Base-by-base conservation (phyloP, 2,888 invertebrate genomes). In the Serripes groenlandicus region DNA sequence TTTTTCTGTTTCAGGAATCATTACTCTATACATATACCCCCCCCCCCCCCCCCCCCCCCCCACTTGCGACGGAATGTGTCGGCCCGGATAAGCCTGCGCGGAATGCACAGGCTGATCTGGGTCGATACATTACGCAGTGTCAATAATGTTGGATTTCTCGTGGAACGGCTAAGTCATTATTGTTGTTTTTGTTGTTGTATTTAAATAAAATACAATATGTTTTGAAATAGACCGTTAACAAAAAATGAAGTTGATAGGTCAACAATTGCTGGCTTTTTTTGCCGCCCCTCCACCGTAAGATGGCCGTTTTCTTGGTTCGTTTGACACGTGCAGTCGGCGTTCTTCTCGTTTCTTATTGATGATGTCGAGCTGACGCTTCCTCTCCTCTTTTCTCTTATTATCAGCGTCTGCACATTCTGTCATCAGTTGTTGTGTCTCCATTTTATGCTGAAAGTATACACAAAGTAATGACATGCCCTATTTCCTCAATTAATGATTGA, bases 381-480 rank as follows among this genome's bases (percentile, higher is more conserved):
- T 69, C 64, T 93, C 93, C 28, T 90, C 86, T 42, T 81, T 83
- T 4, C 88, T 81, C 73, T 90, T 89, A 75, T 90, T 88, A 77
- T 90, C 90, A n/a, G 88, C 88, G 69, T 91, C 92, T 7, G 90
- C 89, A 56, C 91, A 85, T 7, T 89, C 89, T 60, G 86, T 78
- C 15, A 93, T 81, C 3, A 93, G 85, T 64, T 92, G 90, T n/a
- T 89, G 90, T 0, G 91, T 90, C 69, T 92, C 92, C 0, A 88
- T 81, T 30, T 89, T 86, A 42, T 91, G 91, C 81, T 90, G 81
- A 80, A 79, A 26, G n/a, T 3, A 69, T n/a, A n/a, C n/a, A n/a
- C n/a, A n/a, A n/a, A n/a, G n/a, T n/a, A n/a, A n/a, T n/a, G n/a
- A n/a, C n/a, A n/a, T n/a, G n/a, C n/a, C n/a, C n/a, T n/a, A n/a